Base-by-base conservation (phyloP, 2,113 vertebrate species). In the Channa maculata region DNA sequence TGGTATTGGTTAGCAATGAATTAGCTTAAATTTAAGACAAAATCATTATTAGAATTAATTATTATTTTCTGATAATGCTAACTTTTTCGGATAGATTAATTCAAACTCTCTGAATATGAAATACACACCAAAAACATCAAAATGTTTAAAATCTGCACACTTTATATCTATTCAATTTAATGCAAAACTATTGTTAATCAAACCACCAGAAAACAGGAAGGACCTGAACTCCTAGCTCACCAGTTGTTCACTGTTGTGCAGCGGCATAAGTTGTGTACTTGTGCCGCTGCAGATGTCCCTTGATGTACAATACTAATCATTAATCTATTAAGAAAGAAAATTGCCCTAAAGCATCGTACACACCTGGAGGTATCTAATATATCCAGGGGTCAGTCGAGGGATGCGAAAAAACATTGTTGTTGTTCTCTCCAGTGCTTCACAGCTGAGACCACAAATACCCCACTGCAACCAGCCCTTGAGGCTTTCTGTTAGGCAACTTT, bases 311-410 rank as follows among this genome's bases (percentile, higher is more conserved):
- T 33, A 71, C 54, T 63, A 78, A 70, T 61, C 34, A 71, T 24
- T 36, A 57, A 84, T 75, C 68, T 80, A 65, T 44, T 52, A 70
- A 73, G 79, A 11, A 46, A 51, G 10, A 76, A 80, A 71, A 54
- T 43, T 5, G 7, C 12, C 24, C 14, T 8, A 24, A 75, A 79
- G 69, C 71, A 72, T 71, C n/a, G 55, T 81, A 93, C 94, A 38
- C 94, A 98, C 96, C 95, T 96, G 95, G 61, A 96, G 86, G 90
- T 94, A 95, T 85, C 95, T 91, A 82, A 96, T 95, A 73, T 96
- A 97, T 77, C 95, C 96, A 72, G 95, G 95, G 69, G 95, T 95
- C 90, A 96, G 90, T 74, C 92, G 94, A 83, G 91, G 82, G 76
- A 96, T 92, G 67, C 90, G 92, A 78, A 95, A 92, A 89, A 95